Evolutionary conservation across 2,113 vertebrate species (phyloP).

Genomic region (Sprattus sprattus): DNA sequence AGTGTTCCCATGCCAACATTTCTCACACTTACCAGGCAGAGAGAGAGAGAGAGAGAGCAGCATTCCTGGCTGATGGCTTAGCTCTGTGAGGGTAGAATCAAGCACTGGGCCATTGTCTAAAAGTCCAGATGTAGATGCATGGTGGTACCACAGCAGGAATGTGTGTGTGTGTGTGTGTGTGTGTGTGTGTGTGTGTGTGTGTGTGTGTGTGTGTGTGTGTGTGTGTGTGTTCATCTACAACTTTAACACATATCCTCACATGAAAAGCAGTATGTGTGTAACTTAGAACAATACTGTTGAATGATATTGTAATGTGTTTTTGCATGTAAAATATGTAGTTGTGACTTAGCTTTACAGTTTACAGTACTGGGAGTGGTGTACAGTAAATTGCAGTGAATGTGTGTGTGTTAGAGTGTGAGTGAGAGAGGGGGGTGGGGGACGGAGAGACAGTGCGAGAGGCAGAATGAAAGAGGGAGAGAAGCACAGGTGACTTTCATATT

Average conservation of each 20-base stretch:
- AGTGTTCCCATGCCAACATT: conserved; percentile 50
- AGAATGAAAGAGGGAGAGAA: not conserved
- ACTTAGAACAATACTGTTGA: too few species aligned
- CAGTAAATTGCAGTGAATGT: conserved; percentile 28
- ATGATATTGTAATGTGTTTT: too few species aligned
- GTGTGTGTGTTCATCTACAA: too few species aligned
- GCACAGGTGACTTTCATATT: not conserved
- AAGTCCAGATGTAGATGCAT: not conserved
- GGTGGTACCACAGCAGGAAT: not conserved
- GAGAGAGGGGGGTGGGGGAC: not conserved
- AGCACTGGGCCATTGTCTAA: not conserved
- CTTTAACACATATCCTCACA: too few species aligned
- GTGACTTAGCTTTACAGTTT: not conserved
- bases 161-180: conserved; percentile 27
- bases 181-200: not conserved
- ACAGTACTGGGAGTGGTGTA: not conserved
- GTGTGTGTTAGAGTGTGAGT: not conserved
- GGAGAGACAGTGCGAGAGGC: not conserved
- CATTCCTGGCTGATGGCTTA: conserved; percentile 43
- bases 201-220: not conserved
- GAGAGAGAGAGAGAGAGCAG: conserved; percentile 19
- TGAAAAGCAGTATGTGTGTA: not conserved
- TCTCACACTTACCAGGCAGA: conserved; percentile 43
- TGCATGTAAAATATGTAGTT: too few species aligned
- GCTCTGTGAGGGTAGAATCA: not conserved